A percentile compares a stretch with the other conserved stretches of the same genome.
phyloP scores from a whole-genome alignment of 2,113 vertebrate genomes.

The Neogale vison region DNA sequence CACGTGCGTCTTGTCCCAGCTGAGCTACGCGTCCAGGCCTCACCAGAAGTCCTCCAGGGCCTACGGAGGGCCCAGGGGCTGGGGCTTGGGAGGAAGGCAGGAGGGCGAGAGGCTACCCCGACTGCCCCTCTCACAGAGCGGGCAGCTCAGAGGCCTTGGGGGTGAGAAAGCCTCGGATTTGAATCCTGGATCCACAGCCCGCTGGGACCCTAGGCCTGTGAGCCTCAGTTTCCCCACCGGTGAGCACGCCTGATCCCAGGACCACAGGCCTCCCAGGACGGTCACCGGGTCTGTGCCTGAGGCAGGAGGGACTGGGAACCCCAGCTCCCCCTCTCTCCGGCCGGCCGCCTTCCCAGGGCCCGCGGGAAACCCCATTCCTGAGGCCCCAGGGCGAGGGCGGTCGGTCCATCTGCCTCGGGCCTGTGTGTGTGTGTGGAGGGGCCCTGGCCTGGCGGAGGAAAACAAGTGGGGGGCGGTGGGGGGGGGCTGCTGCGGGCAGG shows the following conservation, averaged over 20 bases:
- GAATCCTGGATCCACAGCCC: fast-evolving
- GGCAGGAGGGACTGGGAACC: background rate
- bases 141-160: background rate
- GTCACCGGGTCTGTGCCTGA: fast-evolving
- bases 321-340: fast-evolving
- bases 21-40: background rate
- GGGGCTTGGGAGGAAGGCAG: background rate
- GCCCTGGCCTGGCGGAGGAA: constrained; percentile 69
- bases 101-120: background rate
- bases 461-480: constrained; percentile 64
- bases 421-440: constrained; percentile 39
- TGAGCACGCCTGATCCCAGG: background rate
- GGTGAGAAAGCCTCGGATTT: background rate
- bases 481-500: background rate
- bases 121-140: fast-evolving
- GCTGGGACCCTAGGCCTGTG: fast-evolving
- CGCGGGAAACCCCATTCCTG: background rate
- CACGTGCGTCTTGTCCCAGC: fast-evolving
- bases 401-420: constrained; percentile 12
- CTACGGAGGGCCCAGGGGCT: background rate
- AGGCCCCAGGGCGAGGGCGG: background rate
- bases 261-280: background rate
- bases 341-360: background rate
- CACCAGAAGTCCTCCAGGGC: background rate
- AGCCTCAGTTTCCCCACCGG: constrained; percentile 43